phyloP scores from a whole-genome alignment of 2,797 vertebrate genomes.

The Psittacula echo region DNA sequence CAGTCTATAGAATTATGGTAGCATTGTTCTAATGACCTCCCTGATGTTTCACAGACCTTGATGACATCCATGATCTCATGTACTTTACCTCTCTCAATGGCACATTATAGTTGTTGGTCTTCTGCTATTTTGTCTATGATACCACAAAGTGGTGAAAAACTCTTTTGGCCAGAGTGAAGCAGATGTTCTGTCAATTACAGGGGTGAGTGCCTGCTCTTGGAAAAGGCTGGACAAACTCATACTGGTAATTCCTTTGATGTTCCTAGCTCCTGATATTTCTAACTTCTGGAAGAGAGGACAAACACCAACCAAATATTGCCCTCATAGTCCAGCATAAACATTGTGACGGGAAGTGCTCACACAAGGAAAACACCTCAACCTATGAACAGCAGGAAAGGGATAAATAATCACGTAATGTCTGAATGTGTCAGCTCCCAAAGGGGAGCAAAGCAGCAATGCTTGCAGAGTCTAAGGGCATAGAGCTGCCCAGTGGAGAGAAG shows the following conservation, averaged over 20 bases:
- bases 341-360: neutral
- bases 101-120: neutral
- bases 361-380: neutral
- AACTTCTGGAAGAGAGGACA: neutral
- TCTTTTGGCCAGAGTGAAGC: neutral
- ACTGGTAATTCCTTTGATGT: neutral
- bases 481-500: neutral
- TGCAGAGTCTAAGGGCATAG: neutral
- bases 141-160: neutral
- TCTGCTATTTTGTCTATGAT: neutral
- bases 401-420: neutral
- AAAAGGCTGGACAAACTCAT: neutral
- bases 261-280: neutral
- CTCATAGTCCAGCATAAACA: neutral
- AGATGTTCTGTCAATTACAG: neutral
- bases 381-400: neutral
- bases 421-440: neutral
- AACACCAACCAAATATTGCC: neutral
- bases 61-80: neutral
- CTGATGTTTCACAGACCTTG: neutral
- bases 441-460: neutral
- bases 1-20: neutral
- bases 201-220: neutral
- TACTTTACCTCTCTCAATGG: neutral
- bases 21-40: neutral